Conservation (phyloP, 2,797 vertebrate species). For the Rhadinocentrus ornatus region DNA sequence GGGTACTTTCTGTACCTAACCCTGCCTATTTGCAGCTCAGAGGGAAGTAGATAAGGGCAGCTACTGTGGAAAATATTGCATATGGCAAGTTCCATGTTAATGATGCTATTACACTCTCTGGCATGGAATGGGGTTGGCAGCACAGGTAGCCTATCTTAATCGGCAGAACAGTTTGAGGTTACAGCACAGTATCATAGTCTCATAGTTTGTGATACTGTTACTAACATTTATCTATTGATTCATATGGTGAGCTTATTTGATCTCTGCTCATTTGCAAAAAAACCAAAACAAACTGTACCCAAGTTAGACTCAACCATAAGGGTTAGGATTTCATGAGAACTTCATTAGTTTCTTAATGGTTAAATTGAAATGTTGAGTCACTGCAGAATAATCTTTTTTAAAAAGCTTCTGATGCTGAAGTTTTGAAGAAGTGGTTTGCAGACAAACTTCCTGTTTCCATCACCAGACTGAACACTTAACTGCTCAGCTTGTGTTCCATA, state of each 20-base stretch:
- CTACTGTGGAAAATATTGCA: not conserved
- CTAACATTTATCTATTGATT: not conserved
- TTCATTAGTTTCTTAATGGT: not conserved
- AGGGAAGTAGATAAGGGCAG: not conserved
- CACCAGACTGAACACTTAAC: not conserved
- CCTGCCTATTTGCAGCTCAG: not conserved
- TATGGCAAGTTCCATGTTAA: not conserved
- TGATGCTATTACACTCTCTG: not conserved
- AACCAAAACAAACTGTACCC: too few species aligned
- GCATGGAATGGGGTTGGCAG: not conserved
- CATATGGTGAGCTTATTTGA: not conserved
- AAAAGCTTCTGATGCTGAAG: constrained; percentile 23
- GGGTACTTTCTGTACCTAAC: not conserved
- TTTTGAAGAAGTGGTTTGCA: constrained; percentile 44
- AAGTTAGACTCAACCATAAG: too few species aligned
- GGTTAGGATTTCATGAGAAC: not conserved
- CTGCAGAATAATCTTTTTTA: not conserved
- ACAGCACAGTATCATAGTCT: not conserved
- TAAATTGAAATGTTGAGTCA: not conserved
- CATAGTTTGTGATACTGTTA: not conserved
- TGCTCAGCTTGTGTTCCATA: constrained; percentile 2
- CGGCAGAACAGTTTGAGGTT: not conserved
- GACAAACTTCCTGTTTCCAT: constrained; percentile 37
- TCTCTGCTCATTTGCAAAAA: not conserved
- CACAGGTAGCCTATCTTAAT: not conserved